A percentile compares a stretch with the other conserved stretches of the same genome.
Evolutionary conservation across 2,113 vertebrate genomes (phyloP).

Genomic region (Oreochromis tanganicae): DNA sequence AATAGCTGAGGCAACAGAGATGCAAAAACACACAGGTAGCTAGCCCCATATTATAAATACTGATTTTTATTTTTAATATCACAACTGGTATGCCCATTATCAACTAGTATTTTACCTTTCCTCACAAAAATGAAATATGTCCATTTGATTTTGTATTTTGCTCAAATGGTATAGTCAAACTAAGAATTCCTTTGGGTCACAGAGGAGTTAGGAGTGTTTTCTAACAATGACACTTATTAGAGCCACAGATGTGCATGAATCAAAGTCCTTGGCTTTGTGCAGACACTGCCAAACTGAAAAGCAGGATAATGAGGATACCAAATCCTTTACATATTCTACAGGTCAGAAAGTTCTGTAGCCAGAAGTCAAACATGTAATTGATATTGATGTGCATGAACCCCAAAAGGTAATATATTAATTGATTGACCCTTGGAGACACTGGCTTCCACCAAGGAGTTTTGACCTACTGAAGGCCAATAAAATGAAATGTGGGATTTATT

Average conservation of each 20-base stretch:
- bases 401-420: background rate
- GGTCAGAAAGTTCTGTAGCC: background rate
- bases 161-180: background rate
- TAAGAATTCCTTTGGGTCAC: background rate
- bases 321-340: background rate
- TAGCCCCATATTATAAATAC: background rate
- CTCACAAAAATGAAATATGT: background rate
- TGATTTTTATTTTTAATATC: background rate
- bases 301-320: constrained; percentile 1
- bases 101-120: background rate
- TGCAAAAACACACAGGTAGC: background rate
- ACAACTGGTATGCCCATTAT: background rate
- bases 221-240: background rate
- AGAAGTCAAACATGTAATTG: background rate
- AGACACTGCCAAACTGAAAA: background rate
- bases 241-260: constrained; percentile 24
- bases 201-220: background rate
- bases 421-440: background rate
- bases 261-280: background rate
- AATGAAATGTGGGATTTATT: background rate
- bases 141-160: background rate
- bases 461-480: background rate
- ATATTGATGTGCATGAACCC: background rate
- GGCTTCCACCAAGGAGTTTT: background rate
- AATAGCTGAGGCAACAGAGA: background rate